phyloP scores from a whole-genome alignment of 2,888 invertebrate species.

The Noctua fimbriata region DNA sequence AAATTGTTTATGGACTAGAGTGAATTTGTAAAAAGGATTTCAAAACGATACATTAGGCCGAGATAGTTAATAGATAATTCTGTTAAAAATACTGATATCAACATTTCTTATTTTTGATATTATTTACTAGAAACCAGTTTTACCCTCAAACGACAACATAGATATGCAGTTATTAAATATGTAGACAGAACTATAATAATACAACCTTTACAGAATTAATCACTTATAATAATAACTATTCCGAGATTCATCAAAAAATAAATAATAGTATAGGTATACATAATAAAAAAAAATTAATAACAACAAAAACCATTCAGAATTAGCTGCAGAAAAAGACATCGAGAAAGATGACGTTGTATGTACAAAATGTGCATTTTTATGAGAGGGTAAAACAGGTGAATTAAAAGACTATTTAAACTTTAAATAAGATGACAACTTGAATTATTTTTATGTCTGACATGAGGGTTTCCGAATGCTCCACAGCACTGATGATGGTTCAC shows the following conservation, averaged over 20 bases:
- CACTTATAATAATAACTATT: not conserved
- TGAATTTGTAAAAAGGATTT: slow-evolving; percentile 52
- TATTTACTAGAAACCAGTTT: slow-evolving; percentile 41
- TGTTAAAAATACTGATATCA: slow-evolving; percentile 65
- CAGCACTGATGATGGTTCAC: slow-evolving; percentile 88
- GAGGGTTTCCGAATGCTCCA: slow-evolving; percentile 88
- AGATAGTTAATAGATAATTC: slow-evolving; percentile 46
- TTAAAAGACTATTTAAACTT: slow-evolving; percentile 47
- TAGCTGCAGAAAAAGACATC: not conserved
- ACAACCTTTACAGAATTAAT: slow-evolving; percentile 35
- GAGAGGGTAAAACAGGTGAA: slow-evolving; percentile 49
- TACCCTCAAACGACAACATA: slow-evolving; percentile 30
- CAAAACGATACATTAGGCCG: slow-evolving; percentile 54
- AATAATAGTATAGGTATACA: not conserved
- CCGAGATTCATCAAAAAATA: slow-evolving; percentile 2
- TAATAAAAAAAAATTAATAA: not conserved
- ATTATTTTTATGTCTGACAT: slow-evolving; percentile 86
- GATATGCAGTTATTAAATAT: slow-evolving; percentile 33
- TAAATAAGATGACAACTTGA: slow-evolving; percentile 85
- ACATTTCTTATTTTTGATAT: slow-evolving; percentile 50
- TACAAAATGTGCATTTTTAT: slow-evolving; percentile 19
- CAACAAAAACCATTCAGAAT: not conserved
- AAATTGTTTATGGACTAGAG: slow-evolving; percentile 62
- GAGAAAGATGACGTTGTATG: not conserved
- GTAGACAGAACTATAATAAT: not conserved